Conservation (phyloP, 2,888 invertebrate species). For the Synanthedon myopaeformis region DNA sequence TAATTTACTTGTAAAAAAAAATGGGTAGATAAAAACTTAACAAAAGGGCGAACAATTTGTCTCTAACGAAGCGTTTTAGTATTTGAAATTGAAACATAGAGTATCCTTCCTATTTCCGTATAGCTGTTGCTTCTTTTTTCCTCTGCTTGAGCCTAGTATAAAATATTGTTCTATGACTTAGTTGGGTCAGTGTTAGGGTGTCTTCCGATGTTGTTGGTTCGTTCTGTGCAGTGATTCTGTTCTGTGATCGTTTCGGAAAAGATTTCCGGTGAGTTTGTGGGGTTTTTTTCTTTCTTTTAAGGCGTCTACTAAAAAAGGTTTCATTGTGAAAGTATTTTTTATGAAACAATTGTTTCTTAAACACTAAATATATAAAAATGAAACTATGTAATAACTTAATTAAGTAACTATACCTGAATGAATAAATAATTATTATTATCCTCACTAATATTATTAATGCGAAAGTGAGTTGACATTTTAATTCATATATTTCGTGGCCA, state of each 20-base stretch:
- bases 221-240: slow-evolving; percentile 12
- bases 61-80: slow-evolving; percentile 47
- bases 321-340: too few relatives aligned
- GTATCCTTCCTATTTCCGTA: slow-evolving; percentile 60
- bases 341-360: too few relatives aligned
- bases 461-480: too few relatives aligned
- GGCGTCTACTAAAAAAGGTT: too few relatives aligned
- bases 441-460: too few relatives aligned
- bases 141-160: slow-evolving; percentile 31
- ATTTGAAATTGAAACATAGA: slow-evolving; percentile 43
- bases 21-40: slow-evolving; percentile 16
- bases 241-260: slow-evolving; percentile 6
- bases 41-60: slow-evolving; percentile 53
- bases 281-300: too few relatives aligned
- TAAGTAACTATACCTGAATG: too few relatives aligned
- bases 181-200: slow-evolving; percentile 37
- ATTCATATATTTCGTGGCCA: too few relatives aligned
- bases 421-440: too few relatives aligned
- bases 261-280: slow-evolving; percentile 8
- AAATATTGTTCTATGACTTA: slow-evolving; percentile 19
- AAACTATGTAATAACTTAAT: too few relatives aligned
- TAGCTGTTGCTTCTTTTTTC: slow-evolving; percentile 36
- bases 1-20: background rate
- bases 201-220: slow-evolving; percentile 26
- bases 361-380: too few relatives aligned